Evolutionary conservation across 2,888 invertebrate species (phyloP).

Genomic region (Callimorpha dominula): DNA sequence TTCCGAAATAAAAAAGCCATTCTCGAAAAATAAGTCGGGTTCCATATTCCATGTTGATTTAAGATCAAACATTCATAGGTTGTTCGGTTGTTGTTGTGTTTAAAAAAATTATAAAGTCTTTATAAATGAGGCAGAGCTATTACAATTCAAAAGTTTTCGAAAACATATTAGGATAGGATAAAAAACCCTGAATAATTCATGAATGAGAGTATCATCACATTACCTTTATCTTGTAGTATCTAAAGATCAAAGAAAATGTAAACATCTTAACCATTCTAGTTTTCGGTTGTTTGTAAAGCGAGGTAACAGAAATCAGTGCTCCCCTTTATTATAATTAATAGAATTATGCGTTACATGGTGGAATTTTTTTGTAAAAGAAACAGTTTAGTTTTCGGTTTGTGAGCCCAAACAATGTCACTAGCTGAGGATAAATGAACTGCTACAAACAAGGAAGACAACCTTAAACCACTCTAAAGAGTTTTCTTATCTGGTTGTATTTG

Average conservation of each 20-base stretch:
- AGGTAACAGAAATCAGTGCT: conserved; percentile 1
- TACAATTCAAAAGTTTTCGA: too few relatives aligned
- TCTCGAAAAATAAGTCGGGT: neutral
- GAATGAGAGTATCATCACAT: too few relatives aligned
- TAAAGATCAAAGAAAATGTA: too few relatives aligned
- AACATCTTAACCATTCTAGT: too few relatives aligned
- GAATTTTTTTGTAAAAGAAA: neutral
- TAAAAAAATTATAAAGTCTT: neutral
- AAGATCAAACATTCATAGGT: neutral
- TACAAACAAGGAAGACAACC: too few relatives aligned
- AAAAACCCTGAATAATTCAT: too few relatives aligned
- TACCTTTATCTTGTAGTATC: too few relatives aligned
- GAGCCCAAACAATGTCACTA: neutral
- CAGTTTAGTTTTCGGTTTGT: neutral
- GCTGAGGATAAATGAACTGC: too few relatives aligned
- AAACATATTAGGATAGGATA: too few relatives aligned
- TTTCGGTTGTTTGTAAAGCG: too few relatives aligned
- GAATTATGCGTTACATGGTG: neutral
- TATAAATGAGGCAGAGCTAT: too few relatives aligned
- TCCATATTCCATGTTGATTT: neutral
- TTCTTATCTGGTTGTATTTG: neutral
- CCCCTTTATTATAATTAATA: neutral
- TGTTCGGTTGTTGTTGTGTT: neutral
- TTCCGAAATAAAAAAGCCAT: neutral
- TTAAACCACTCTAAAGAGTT: neutral